Base-by-base conservation (phyloP, 2,888 invertebrate genomes). In the Melikaiella ostensackeni region DNA sequence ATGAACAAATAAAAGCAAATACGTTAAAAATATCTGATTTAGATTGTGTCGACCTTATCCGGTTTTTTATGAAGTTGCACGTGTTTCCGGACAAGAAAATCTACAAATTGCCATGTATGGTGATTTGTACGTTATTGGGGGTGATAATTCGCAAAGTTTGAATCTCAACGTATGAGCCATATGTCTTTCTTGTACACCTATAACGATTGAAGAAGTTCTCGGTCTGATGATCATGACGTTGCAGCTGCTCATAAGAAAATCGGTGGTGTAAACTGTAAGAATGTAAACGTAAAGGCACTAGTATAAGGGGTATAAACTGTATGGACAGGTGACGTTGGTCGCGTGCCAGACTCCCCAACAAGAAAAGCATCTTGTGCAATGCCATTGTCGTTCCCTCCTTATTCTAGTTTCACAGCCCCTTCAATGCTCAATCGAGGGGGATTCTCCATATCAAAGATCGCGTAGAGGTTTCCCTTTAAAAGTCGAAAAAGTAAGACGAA, bases 291-390 rank as follows among this genome's bases (percentile, higher is more conserved):
- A 84, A 80, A 82, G 83, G 84, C 77, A 84, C 84, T 84, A 85
- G 79, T 80, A 82, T 87, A 84, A 83, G 82, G 83, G 85, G 78
- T 81, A 82, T 87, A 84, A 83, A 82, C 83, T 78, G 75, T 70
- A 77, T 75, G 75, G 85, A 89, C 91, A 91, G 91, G 91, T 91
- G 91, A 91, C 89, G 89, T 89, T 89, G 89, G 91, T 90, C 91
- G 91, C 91, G 91, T 91, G 91, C 90, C 91, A 87, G 81, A 83
- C 85, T 87, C 88, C 87, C 87, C 79, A 79, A 84, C 80, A 88
- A 89, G 90, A 86, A 90, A 89, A 90, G 88, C 89, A 86, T 90
- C 89, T 89, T 89, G 88, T 87, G 87, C 85, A 86, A 87, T 79
- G 82, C 83, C 81, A 86, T 87, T 87, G 86, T 87, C 82, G 78